A percentile compares a stretch with the other conserved stretches of the same genome.
Conservation (phyloP, 2,888 invertebrate species). For the Malacosoma neustria region DNA sequence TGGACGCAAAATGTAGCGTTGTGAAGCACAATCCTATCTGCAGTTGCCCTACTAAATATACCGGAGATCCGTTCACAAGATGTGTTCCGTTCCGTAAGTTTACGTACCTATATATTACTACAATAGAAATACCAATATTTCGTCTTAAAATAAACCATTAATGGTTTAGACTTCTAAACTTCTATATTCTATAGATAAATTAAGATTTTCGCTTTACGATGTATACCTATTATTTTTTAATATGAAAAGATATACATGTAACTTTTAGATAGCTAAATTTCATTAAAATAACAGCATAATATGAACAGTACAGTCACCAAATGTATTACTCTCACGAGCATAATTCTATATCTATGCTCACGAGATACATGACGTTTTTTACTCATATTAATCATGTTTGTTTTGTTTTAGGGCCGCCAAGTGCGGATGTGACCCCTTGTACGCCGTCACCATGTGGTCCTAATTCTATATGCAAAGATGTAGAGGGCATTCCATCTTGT, state of each 20-base stretch:
- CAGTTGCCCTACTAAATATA: conserved; percentile 78
- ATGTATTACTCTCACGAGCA: too few species aligned
- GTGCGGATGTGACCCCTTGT: conserved; percentile 76
- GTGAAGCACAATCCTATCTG: conserved; percentile 87
- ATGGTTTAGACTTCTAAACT: too few species aligned
- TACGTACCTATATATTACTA: neutral
- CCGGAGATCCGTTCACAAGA: conserved; percentile 85
- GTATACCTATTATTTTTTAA: too few species aligned
- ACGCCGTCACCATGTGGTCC: conserved; percentile 81
- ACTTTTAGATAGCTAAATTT: too few species aligned
- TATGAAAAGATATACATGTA: too few species aligned
- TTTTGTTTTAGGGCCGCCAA: conserved; percentile 53
- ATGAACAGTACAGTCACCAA: too few species aligned
- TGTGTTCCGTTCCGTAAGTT: conserved; percentile 69
- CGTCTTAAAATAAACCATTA: too few species aligned
- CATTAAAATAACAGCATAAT: too few species aligned
- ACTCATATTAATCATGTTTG: neutral
- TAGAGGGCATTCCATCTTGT: conserved; percentile 77
- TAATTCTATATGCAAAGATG: conserved; percentile 76
- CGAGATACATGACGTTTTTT: neutral
- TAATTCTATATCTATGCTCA: too few species aligned
- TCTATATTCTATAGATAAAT: too few species aligned
- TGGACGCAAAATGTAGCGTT: conserved; percentile 81
- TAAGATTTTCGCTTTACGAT: too few species aligned
- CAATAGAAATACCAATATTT: too few species aligned